Percentiles rank a stretch among this genome's conserved stretches.
Conservation (phyloP, 1,140 invertebrate species). For the Drosophila lacertosa region DNA sequence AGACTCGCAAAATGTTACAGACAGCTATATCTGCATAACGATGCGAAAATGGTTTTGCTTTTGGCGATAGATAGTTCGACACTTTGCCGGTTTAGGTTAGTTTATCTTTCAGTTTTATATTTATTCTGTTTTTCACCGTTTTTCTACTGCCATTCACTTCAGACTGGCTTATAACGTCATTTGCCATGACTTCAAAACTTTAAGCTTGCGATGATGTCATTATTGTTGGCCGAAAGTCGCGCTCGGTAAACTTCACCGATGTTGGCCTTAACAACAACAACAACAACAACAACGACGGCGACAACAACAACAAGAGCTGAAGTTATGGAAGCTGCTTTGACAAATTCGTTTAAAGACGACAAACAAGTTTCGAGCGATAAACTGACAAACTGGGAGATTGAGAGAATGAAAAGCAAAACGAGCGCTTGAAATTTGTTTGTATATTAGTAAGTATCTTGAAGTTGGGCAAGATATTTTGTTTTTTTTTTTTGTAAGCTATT, state of each 20-base stretch:
- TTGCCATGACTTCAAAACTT: constrained; percentile 76
- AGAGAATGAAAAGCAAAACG: constrained; percentile 1
- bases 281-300: constrained; percentile 10
- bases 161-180: constrained; percentile 56
- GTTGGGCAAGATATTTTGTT: constrained; percentile 24
- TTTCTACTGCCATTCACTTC: constrained; percentile 28
- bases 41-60: constrained; percentile 38
- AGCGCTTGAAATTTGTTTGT: constrained; percentile 8
- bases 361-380: constrained; percentile 68
- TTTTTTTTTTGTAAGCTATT: constrained; percentile 23
- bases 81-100: constrained; percentile 17
- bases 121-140: constrained; percentile 22
- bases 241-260: constrained; percentile 58
- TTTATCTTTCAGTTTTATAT: constrained; percentile 11
- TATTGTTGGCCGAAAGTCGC: constrained; percentile 57
- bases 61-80: constrained; percentile 12
- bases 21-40: constrained; percentile 28
- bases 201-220: constrained; percentile 78
- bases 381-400: constrained; percentile 12
- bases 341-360: constrained; percentile 70
- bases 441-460: not conserved
- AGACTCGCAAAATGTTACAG: constrained; percentile 11
- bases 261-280: constrained; percentile 33
- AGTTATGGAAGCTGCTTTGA: constrained; percentile 77
- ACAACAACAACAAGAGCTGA: constrained; percentile 33